Evolutionary conservation across 2,113 vertebrate species (phyloP), one percentile per base, ranked within the genome.

Genomic region (Amia ocellicauda): DNA sequence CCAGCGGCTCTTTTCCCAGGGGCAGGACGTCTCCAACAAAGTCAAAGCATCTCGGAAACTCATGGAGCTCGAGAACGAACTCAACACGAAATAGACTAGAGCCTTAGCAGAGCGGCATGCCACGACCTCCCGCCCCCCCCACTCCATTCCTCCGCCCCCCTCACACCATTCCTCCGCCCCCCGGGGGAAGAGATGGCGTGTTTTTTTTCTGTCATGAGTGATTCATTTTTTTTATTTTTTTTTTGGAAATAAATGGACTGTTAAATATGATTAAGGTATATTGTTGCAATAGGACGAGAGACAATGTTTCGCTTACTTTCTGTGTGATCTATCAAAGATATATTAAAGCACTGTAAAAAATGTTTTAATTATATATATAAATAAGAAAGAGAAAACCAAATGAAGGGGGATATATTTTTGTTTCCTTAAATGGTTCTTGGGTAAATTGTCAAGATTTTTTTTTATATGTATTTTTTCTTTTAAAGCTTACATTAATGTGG

Each of bases 1-100:
- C 67, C 97, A 99, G 49, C 94, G 97, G 62, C 94, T 99, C 63
- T 99, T 99, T 82, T 99, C 96, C 59, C 95, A 98, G 80, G 97
- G 96, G 69, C 94, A 96, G 64, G 95, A 98, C 72, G 94, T 99
- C 67, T 98, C 97, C 67, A 90, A 93, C 79, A 98, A 97, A 88
- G 94, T 99, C 51, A 99, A 98, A 69, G 96, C 96, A 53, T 99
- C 97, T 9, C 91, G 97, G 49, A 98, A 95, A 79, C 79, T 99
- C 60, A 98, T 91, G 82, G 97, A 98, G 80, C 90, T 99, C 88
- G 97, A 98, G 86, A 96, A 94, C 58, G 97, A 99, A 74, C 87
- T 99, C 72, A 97, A 97, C 86, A 98, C 94, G 41, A 98, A 98
- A 71, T 86, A 76, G 19, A 59, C 66, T 52, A 26, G 45, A 60